phyloP scores from a whole-genome alignment of 2,113 vertebrate genomes.

The Phalacrocorax aristotelis region DNA sequence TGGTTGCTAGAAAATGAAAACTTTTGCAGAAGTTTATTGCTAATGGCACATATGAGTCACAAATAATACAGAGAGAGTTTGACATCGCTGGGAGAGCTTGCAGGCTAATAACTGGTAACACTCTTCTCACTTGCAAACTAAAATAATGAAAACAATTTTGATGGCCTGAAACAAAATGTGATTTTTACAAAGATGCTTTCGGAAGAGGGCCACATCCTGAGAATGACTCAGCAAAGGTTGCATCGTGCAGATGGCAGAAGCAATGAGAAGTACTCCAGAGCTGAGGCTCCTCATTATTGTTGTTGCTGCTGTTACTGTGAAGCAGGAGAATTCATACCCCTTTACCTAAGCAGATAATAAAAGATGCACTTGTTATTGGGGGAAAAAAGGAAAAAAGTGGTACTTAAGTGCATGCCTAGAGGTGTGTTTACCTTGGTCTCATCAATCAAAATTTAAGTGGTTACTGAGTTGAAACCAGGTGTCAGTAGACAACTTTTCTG shows the following conservation, averaged over 20 bases:
- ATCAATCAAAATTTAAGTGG: neutral
- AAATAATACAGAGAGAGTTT: neutral
- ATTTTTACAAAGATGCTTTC: constrained; percentile 19
- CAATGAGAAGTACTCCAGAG: neutral
- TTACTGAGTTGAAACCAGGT: neutral
- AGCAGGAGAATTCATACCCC: neutral
- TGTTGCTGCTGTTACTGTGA: neutral
- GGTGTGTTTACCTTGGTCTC: neutral
- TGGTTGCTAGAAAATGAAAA: neutral
- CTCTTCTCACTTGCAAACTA: neutral
- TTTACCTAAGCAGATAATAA: neutral
- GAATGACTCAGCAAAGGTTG: neutral
- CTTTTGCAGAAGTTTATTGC: neutral
- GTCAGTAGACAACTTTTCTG: neutral
- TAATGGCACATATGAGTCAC: neutral
- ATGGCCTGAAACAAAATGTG: neutral
- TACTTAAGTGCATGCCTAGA: neutral
- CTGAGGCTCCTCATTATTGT: neutral
- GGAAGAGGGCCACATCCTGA: neutral
- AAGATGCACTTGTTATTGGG: neutral
- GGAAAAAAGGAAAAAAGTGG: neutral
- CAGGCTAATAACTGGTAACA: neutral
- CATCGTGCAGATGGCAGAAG: neutral
- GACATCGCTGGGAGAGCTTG: neutral
- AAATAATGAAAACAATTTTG: constrained; percentile 24